A percentile compares a stretch with the other conserved stretches of the same genome.
These are phyloP conservation scores for Psittacula cyanocephala DNA, from an alignment of 2,113 vertebrate species.

Conservation along the genomic window DNA sequence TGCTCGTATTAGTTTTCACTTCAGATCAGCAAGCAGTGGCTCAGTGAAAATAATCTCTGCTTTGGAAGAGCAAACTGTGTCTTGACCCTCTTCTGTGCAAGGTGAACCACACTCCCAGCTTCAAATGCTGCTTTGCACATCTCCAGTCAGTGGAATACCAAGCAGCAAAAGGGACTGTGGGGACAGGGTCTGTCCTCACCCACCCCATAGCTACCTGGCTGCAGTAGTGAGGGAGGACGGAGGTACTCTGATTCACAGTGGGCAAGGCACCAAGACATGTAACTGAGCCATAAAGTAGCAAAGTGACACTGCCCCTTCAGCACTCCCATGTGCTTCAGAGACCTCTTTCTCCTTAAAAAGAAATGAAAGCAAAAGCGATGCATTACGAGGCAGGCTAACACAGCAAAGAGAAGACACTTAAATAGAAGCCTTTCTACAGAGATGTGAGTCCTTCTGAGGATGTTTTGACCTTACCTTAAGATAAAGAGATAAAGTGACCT, in stretches of 20 bases:
- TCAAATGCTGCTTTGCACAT: not conserved
- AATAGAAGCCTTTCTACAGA: not conserved
- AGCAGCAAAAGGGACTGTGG: not conserved
- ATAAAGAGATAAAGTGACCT: not conserved
- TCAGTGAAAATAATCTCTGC: not conserved
- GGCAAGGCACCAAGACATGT: not conserved
- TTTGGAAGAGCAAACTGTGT: not conserved
- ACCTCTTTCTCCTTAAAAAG: not conserved
- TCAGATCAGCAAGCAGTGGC: not conserved
- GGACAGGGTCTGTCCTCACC: not conserved
- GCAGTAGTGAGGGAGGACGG: rapidly evolving
- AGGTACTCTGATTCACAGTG: not conserved
- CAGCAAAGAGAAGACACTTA: not conserved
- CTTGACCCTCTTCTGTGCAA: not conserved
- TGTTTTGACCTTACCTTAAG: not conserved
- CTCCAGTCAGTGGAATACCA: not conserved
- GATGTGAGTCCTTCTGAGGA: not conserved
- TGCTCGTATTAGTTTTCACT: not conserved
- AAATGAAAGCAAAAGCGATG: not conserved
- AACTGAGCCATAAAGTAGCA: not conserved
- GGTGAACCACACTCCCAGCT: not conserved
- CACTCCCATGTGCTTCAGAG: not conserved
- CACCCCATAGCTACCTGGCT: rapidly evolving
- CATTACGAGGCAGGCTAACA: not conserved
- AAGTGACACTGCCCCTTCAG: not conserved